phyloP scores from a whole-genome alignment of 1,140 invertebrate genomes.

The Ips typographus region DNA sequence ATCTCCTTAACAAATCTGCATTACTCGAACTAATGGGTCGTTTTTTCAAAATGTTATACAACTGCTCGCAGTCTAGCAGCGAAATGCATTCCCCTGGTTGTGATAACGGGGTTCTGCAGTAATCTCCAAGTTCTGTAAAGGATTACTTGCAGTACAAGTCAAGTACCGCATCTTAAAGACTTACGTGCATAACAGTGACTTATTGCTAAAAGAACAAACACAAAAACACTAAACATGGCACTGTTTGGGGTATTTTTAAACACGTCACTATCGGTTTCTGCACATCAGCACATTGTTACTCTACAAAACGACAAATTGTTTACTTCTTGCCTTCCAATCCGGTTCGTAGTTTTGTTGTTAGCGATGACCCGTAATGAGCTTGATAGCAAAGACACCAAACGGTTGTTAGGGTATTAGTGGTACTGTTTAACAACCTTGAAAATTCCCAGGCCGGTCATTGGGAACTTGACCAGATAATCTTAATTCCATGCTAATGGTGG shows the following conservation, averaged over 20 bases:
- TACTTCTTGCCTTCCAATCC: too few relatives aligned
- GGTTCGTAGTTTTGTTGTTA: too few relatives aligned
- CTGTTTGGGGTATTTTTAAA: background rate
- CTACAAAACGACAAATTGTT: too few relatives aligned
- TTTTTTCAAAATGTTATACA: slow-evolving; percentile 48
- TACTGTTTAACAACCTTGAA: too few relatives aligned
- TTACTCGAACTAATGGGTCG: slow-evolving; percentile 48
- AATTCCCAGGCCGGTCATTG: too few relatives aligned
- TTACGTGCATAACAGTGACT: background rate
- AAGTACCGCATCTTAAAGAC: background rate
- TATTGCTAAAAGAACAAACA: background rate
- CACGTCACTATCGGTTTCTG: too few relatives aligned
- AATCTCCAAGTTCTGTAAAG: slow-evolving; percentile 31
- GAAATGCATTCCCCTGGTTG: slow-evolving; percentile 50
- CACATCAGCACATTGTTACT: too few relatives aligned
- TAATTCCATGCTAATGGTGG: too few relatives aligned
- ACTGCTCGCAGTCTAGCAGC: slow-evolving; percentile 50
- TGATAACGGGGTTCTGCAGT: slow-evolving; percentile 43
- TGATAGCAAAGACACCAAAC: too few relatives aligned
- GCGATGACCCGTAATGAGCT: too few relatives aligned
- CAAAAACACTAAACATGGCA: background rate
- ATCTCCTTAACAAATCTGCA: slow-evolving; percentile 50
- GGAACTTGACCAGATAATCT: too few relatives aligned
- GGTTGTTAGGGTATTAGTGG: too few relatives aligned
- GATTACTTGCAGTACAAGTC: background rate